These are phyloP conservation scores for Rhagophthalmus giganteus DNA, from an alignment of 2,888 invertebrate species.

Conservation along the genomic window DNA sequence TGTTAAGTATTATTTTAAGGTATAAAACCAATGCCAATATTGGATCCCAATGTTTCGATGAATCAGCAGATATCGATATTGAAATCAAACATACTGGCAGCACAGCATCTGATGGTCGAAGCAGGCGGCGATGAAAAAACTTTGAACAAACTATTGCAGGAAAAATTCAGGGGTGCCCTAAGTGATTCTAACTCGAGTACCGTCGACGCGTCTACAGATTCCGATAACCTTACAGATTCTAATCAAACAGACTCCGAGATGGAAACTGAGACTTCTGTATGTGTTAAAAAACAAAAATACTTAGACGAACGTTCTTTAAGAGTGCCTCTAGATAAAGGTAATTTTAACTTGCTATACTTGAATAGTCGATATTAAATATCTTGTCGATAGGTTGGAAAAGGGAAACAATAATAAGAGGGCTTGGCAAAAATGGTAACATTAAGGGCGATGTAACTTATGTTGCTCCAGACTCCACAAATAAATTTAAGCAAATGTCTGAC, in stretches of 20 bases:
- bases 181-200: slow-evolving; percentile 59
- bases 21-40: slow-evolving; percentile 69
- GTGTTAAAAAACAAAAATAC: slow-evolving; percentile 55
- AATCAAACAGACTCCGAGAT: slow-evolving; percentile 63
- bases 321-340: slow-evolving; percentile 65
- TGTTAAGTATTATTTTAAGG: slow-evolving; percentile 47
- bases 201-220: slow-evolving; percentile 63
- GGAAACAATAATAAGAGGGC: slow-evolving; percentile 86
- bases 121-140: slow-evolving; percentile 54
- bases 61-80: slow-evolving; percentile 62
- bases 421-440: slow-evolving; percentile 83
- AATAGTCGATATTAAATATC: too few species aligned
- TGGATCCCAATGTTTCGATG: slow-evolving; percentile 61
- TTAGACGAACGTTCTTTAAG: slow-evolving; percentile 65
- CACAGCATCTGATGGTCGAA: slow-evolving; percentile 63
- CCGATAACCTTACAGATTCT: slow-evolving; percentile 63
- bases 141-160: slow-evolving; percentile 59
- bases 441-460: slow-evolving; percentile 94
- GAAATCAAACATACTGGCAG: slow-evolving; percentile 67
- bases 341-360: background rate
- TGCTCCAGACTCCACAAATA: slow-evolving; percentile 64
- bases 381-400: slow-evolving; percentile 87
- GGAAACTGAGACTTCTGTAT: slow-evolving; percentile 50
- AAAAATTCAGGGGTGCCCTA: slow-evolving; percentile 61
- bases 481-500: slow-evolving; percentile 67